Conservation (phyloP, 2,888 invertebrate species). For the Sialis fuliginosa region DNA sequence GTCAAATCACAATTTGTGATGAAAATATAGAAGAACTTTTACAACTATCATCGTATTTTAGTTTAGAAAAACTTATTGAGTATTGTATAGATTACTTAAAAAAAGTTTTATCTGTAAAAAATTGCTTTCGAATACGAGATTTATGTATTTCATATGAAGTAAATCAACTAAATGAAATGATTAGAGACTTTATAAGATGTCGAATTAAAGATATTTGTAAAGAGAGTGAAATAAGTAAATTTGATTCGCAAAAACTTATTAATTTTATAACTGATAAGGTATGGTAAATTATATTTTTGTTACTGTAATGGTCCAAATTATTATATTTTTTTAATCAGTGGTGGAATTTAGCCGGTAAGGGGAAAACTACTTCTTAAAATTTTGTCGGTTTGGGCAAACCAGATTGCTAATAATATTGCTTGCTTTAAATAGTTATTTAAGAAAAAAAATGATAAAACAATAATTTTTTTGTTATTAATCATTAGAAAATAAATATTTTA, state of each 20-base stretch:
- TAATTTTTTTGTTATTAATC: too few species aligned
- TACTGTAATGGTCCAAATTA: background rate
- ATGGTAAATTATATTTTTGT: constrained; percentile 3
- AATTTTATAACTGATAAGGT: constrained; percentile 34
- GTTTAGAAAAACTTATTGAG: constrained; percentile 37
- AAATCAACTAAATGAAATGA: constrained; percentile 33
- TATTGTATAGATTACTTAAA: constrained; percentile 47
- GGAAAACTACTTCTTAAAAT: too few species aligned
- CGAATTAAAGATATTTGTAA: constrained; percentile 32
- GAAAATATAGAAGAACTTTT: constrained; percentile 41
- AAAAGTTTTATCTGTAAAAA: constrained; percentile 37
- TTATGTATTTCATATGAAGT: constrained; percentile 39
- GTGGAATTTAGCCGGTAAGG: too few species aligned
- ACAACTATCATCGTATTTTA: constrained; percentile 40
- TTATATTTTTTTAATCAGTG: too few species aligned
- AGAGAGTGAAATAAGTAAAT: constrained; percentile 32
- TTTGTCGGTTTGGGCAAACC: too few species aligned
- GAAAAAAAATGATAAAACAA: too few species aligned
- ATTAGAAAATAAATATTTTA: too few species aligned
- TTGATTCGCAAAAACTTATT: constrained; percentile 28
- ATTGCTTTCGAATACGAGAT: constrained; percentile 41
- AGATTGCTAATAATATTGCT: too few species aligned
- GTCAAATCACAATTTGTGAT: constrained; percentile 36
- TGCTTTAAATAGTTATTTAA: too few species aligned
- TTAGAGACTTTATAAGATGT: constrained; percentile 32